A percentile compares a stretch with the other conserved stretches of the same genome.
Evolutionary conservation across 2,113 vertebrate genomes (phyloP).

Genomic region (Sterna hirundo): DNA sequence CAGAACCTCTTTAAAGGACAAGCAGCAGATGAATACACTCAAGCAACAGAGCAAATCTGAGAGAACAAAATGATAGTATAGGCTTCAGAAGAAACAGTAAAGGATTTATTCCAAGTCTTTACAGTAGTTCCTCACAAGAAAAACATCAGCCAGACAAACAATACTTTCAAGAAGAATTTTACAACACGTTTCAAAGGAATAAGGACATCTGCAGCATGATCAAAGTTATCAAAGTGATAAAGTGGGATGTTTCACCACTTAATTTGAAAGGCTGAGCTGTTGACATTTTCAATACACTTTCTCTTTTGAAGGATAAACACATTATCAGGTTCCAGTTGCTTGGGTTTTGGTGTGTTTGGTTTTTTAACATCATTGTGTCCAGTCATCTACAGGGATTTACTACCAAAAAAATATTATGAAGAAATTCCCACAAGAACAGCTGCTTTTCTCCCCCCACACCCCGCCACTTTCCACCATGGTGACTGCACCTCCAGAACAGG

Average conservation of each 20-base stretch:
- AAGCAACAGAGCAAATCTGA: not conserved
- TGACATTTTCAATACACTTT: not conserved
- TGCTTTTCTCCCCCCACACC: not conserved
- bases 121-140: not conserved
- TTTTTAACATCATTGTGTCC: not conserved
- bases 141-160: not conserved
- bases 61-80: not conserved
- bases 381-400: not conserved
- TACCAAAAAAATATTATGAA: not conserved
- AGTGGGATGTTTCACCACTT: not conserved
- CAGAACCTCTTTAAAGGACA: not conserved
- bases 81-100: not conserved
- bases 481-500: not conserved
- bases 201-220: not conserved
- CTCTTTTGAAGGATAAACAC: not conserved
- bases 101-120: not conserved
- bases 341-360: not conserved
- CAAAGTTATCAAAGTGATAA: not conserved
- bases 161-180: not conserved
- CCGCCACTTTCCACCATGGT: accelerated
- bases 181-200: not conserved
- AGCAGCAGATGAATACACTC: not conserved
- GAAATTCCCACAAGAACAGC: not conserved
- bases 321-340: not conserved
- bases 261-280: not conserved